Conservation (phyloP, 2,797 vertebrate species). For the Crenichthys baileyi region DNA sequence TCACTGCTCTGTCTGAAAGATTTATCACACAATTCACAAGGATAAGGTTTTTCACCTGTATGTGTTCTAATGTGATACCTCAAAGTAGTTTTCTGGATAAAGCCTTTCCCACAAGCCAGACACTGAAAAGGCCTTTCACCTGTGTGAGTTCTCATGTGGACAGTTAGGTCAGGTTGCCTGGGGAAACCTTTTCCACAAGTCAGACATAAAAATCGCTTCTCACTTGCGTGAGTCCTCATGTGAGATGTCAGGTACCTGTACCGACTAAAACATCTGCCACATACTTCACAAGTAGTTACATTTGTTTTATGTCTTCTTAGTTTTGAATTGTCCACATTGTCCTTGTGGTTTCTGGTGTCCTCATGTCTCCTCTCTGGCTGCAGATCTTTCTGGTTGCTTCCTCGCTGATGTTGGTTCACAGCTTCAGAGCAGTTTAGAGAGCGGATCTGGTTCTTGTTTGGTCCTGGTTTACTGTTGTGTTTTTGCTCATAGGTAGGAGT, state of each 20-base stretch:
- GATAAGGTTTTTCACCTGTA: not conserved
- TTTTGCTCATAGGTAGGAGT: not conserved
- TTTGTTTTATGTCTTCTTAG: not conserved
- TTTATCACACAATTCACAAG: constrained; percentile 1
- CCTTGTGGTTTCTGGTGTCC: not conserved
- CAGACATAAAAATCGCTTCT: constrained; percentile 2
- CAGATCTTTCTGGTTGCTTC: not conserved
- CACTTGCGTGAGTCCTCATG: not conserved
- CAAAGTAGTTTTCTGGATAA: not conserved
- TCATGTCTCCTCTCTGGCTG: not conserved
- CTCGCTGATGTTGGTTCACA: not conserved
- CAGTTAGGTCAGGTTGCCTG: not conserved
- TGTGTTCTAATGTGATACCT: not conserved
- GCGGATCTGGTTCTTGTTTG: not conserved
- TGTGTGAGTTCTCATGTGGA: not conserved
- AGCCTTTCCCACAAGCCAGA: not conserved
- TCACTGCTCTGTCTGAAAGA: not conserved
- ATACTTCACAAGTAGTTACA: not conserved
- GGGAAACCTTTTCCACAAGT: constrained; percentile 1
- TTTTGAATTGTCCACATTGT: not conserved
- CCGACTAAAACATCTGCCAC: not conserved
- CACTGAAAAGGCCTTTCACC: not conserved
- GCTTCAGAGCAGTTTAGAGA: not conserved
- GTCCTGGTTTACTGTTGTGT: not conserved
- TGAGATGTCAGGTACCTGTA: not conserved